Evolutionary conservation across 2,888 invertebrate species (phyloP), one percentile per base, ranked within the genome.

Genomic region (Himalopsyche anomala): DNA sequence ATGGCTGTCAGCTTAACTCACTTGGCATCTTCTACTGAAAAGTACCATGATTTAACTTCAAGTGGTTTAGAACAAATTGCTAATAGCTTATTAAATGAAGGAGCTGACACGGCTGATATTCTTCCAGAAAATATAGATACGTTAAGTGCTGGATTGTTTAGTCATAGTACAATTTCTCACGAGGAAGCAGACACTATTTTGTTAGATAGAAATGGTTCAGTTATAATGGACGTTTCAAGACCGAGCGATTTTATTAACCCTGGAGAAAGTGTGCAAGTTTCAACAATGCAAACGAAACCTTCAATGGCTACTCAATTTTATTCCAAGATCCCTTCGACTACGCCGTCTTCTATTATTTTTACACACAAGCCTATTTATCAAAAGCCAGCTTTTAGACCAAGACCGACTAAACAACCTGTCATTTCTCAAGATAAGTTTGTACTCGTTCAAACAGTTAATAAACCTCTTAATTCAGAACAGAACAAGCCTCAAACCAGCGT

Each of bases 111-210:
- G 3, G 82, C 85, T 51, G 90, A 91, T 0, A 92, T 93, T 62
- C 92, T 92, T 12, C 92, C 92, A 74, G 74, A 74, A 36, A 74
- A 74, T 86, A 93, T 86, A 45, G 83, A 74, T 6, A 17, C 79
- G 79, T 81, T 19, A 36, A 83, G 85, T 51, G 62, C 83, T 74
- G 89, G 88, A 69, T 84, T 91, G 38, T 93, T 92, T 88, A 91
- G 91, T 0, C 94, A 94, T 82, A 95, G 94, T 89, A 93, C 93
- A 51, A 95, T 95, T 56, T 93, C 94, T 9, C 94, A 95, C 89
- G 93, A 93, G 3, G 92, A 93, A 0, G 94, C 95, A 15, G 96
- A 96, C 86, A 95, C 96, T 0, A 93, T 95, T 84, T 90, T 96
- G 0, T 91, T 95, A 3, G 94, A 95, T 89, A 90, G 91, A 85